phyloP scores from a whole-genome alignment of 2,113 vertebrate species.

The Dromiciops gliroides region DNA sequence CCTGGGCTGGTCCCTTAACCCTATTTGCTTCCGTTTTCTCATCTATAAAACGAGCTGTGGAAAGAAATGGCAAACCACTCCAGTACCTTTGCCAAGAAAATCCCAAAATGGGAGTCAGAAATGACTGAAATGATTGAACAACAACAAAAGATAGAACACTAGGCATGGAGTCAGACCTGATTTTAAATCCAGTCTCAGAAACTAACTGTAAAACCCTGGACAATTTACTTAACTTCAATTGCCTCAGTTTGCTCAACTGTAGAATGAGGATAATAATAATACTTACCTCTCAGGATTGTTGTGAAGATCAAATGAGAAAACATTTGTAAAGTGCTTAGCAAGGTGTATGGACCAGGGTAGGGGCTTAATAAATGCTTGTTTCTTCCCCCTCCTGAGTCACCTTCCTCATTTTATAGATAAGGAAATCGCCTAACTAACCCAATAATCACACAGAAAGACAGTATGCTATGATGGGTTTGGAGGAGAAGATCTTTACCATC shows the following conservation, averaged over 20 bases:
- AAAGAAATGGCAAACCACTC: not conserved
- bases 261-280: not conserved
- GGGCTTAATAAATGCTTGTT: not conserved
- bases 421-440: not conserved
- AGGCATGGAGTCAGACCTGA: not conserved
- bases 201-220: not conserved
- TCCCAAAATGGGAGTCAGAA: not conserved
- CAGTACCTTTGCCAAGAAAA: not conserved
- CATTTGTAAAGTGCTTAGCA: not conserved
- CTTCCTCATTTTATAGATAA: not conserved
- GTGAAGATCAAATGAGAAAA: not conserved
- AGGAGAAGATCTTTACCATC: not conserved
- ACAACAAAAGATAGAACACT: not conserved
- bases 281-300: not conserved
- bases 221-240: not conserved
- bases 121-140: not conserved
- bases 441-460: not conserved
- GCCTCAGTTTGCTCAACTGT: not conserved
- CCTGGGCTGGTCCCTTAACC: not conserved
- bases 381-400: not conserved
- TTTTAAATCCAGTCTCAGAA: not conserved
- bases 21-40: not conserved
- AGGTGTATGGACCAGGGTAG: not conserved
- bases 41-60: not conserved
- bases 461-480: not conserved